Percentiles rank a stretch among this genome's conserved stretches.
Evolutionary conservation across 2,797 vertebrate species (phyloP).

Genomic region (Nyctalus aviator): DNA sequence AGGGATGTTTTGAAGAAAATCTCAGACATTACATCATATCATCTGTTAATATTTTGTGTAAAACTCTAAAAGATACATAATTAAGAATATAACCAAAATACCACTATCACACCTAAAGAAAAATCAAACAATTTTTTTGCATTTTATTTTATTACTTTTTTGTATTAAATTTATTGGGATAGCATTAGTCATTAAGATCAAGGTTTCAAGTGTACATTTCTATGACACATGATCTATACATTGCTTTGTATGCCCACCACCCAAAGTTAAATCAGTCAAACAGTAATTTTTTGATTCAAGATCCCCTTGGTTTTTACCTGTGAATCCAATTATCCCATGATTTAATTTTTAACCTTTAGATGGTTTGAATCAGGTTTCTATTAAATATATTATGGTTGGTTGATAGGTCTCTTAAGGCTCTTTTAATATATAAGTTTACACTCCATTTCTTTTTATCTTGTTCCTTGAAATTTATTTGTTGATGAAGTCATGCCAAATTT

Average conservation of each 20-base stretch:
- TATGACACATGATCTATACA: not conserved
- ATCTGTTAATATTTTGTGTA: not conserved
- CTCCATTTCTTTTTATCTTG: not conserved
- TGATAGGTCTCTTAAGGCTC: not conserved
- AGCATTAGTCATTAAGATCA: not conserved
- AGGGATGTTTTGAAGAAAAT: constrained; percentile 16
- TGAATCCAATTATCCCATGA: not conserved
- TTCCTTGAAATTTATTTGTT: constrained; percentile 44
- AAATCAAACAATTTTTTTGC: constrained; percentile 9
- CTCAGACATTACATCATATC: not conserved
- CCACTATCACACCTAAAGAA: not conserved
- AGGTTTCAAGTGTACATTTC: not conserved
- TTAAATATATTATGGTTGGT: not conserved
- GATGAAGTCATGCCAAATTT: constrained; percentile 23
- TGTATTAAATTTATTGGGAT: not conserved
- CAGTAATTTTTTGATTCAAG: not conserved
- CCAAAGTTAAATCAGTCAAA: not conserved
- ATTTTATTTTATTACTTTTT: not conserved
- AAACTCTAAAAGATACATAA: constrained; percentile 5
- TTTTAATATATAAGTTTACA: not conserved
- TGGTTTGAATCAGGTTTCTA: not conserved
- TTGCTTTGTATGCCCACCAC: not conserved
- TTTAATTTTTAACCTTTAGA: constrained; percentile 34
- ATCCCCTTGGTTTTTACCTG: constrained; percentile 10
- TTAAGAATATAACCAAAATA: constrained; percentile 36